Base-by-base conservation (phyloP, 2,797 vertebrate species). In the Mormyrus hasselquistii region DNA sequence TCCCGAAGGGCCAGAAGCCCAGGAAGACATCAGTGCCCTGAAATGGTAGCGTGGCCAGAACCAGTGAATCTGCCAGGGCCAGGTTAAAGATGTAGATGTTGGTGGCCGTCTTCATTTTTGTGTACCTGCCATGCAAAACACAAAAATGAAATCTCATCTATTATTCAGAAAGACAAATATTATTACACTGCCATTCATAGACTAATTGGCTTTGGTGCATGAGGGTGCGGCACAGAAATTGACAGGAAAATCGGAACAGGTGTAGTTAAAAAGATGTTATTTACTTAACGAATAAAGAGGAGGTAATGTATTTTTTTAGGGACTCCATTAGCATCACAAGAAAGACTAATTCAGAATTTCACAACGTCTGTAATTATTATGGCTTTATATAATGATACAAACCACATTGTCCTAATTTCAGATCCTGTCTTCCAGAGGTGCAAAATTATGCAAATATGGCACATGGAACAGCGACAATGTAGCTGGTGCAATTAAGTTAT, bases 51-150 rank as follows among this genome's bases (percentile, higher is more conserved):
- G 97, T 97, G 89, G 96, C 95, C 91, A 97, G 93, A 41, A 97
- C 97, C 91, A 97, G 88, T 2, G 96, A 95, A 38, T 97, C 97
- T 0, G 97, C 97, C 92, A 97, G 91, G 0, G 97, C 97, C 0
- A 97, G 91, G 92, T 97, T 97, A 44, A 97, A 97, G 92, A 97
- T 97, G 91, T 97, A 97, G 85, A 97, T 97, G 91, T 97, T 97
- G 92, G 97, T 97, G 0, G 96, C 97, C 0, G 97, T 97, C 94
- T 97, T 97, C 97, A 97, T 97, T 94, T 97, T 97, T 86, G 97
- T 97, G 92, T 97, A 97, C 88, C 97, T 97, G 90, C 34, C n/a
- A 16, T 14, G 52, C 34, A 53, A 47, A 34, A 47, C 25, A 52
- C 6, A 87, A 8, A 22, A 59, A 25, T 12, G 0, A 9, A 8